phyloP scores from a whole-genome alignment of 2,797 vertebrate species.

The Alectoris magna region DNA sequence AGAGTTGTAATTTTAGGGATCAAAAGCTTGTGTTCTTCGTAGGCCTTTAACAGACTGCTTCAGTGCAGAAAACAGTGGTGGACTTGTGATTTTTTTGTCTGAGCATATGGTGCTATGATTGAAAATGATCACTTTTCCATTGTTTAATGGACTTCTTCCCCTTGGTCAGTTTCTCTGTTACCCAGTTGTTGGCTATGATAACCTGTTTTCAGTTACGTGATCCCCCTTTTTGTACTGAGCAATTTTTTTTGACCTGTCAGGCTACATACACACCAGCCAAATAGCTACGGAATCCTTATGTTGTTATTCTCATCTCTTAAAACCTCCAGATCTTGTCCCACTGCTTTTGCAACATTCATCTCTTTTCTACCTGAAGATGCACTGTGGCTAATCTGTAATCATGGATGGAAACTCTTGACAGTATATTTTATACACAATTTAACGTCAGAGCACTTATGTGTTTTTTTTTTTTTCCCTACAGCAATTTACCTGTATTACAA shows the following conservation, averaged over 20 bases:
- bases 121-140: not conserved
- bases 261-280: not conserved
- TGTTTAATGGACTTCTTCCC: not conserved
- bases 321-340: not conserved
- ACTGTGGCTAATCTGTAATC: not conserved
- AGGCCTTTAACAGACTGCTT: not conserved
- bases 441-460: not conserved
- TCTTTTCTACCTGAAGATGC: not conserved
- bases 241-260: not conserved
- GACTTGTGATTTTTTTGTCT: not conserved
- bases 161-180: not conserved
- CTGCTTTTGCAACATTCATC: not conserved
- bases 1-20: not conserved
- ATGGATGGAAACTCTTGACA: fast-evolving
- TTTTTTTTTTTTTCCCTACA: not conserved
- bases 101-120: not conserved
- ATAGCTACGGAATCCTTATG: not conserved
- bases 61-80: not conserved
- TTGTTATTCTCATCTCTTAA: not conserved
- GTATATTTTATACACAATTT: not conserved
- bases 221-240: not conserved
- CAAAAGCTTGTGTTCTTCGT: not conserved
- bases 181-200: not conserved
- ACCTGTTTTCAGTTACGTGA: not conserved
- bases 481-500: not conserved